phyloP scores from a whole-genome alignment of 2,888 invertebrate genomes.

The Epistrophe eligans region DNA sequence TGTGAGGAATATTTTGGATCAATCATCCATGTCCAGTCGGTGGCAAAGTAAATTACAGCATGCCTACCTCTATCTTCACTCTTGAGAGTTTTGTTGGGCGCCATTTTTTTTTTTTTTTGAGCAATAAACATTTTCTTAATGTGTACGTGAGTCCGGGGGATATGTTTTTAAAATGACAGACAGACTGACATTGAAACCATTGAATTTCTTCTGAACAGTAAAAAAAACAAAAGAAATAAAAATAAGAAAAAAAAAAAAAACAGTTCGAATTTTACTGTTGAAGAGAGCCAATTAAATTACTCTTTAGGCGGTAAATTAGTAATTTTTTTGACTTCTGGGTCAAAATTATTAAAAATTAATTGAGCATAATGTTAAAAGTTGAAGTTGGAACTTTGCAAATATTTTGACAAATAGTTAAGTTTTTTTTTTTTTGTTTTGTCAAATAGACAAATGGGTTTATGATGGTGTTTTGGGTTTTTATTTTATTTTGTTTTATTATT shows the following conservation, averaged over 20 bases:
- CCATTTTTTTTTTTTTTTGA: slow-evolving; percentile 33
- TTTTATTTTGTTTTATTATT: not conserved
- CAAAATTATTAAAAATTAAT: slow-evolving; percentile 27
- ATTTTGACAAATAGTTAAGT: slow-evolving; percentile 23
- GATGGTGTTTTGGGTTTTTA: not conserved
- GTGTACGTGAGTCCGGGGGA: slow-evolving; percentile 17
- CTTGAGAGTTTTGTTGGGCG: not conserved
- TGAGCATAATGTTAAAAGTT: not conserved
- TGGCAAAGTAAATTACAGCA: slow-evolving; percentile 40
- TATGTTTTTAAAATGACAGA: slow-evolving; percentile 37
- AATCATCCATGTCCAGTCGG: slow-evolving; percentile 9
- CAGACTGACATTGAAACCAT: slow-evolving; percentile 57
- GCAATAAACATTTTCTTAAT: slow-evolving; percentile 7
- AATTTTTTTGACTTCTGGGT: slow-evolving; percentile 30
- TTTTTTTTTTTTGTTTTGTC: not conserved
- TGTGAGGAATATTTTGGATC: slow-evolving; percentile 25
- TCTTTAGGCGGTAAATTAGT: slow-evolving; percentile 45
- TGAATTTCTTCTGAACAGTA: slow-evolving; percentile 3
- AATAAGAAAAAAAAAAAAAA: not conserved
- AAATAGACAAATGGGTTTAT: not conserved
- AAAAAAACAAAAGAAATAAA: slow-evolving; percentile 13
- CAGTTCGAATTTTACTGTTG: slow-evolving; percentile 15
- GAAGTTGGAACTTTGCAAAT: slow-evolving; percentile 16
- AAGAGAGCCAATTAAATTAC: slow-evolving; percentile 45
- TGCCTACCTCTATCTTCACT: slow-evolving; percentile 4